phyloP scores from a whole-genome alignment of 92 coral and sea anemone genomes.

The Desmophyllum pertusum region DNA sequence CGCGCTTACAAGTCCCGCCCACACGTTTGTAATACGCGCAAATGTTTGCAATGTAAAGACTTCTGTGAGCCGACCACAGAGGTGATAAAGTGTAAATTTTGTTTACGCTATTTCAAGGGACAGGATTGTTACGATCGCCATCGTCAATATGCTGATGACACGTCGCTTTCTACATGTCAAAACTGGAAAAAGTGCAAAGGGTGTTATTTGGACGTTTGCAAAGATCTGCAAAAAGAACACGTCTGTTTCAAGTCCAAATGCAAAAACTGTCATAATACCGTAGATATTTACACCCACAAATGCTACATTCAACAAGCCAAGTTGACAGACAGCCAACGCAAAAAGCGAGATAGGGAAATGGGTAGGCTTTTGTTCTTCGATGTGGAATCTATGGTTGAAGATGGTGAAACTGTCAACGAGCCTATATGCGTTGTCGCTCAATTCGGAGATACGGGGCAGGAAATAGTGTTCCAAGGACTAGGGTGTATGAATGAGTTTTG shows the following conservation, averaged over 20 bases:
- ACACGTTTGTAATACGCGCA: conserved; percentile 1
- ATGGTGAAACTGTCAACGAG: not conserved
- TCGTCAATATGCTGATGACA: not conserved
- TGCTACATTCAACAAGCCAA: conserved; percentile 4
- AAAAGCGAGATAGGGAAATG: not conserved
- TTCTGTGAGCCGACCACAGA: not conserved
- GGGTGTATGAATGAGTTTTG: not conserved
- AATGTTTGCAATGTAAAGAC: not conserved
- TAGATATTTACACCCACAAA: conserved; percentile 3
- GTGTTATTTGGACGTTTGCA: not conserved
- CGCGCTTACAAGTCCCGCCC: conserved; percentile 1
- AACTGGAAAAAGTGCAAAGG: not conserved
- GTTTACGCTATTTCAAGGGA: not conserved
- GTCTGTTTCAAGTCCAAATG: not conserved
- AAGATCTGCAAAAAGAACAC: not conserved
- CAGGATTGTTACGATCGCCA: not conserved
- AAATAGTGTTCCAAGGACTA: not conserved
- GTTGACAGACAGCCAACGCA: not conserved
- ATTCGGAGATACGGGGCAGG: not conserved
- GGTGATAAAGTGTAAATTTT: not conserved
- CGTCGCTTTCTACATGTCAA: not conserved
- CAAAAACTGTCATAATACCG: not conserved
- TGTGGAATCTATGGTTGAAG: not conserved
- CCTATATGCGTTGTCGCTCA: not conserved
- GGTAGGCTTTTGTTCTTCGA: not conserved